Conservation (phyloP, 2,888 invertebrate genomes). For the Ectropis crepuscularia region DNA sequence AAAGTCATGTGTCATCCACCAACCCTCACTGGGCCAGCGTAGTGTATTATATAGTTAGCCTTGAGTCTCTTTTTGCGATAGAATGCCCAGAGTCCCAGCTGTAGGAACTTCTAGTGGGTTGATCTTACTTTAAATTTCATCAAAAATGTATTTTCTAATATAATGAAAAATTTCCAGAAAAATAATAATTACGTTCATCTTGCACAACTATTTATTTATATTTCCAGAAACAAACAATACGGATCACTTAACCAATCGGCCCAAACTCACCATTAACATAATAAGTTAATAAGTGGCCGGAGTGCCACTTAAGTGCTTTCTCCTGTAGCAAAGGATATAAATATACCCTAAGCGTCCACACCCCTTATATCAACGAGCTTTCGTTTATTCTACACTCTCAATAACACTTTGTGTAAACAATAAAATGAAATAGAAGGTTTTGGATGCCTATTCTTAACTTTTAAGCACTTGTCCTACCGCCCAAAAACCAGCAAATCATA, state of each 20-base stretch:
- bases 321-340: conserved; percentile 37
- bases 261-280: conserved; percentile 33
- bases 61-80: too few species aligned
- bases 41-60: too few species aligned
- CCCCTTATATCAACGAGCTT: conserved; percentile 3
- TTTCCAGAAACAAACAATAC: conserved; percentile 20
- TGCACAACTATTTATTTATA: too few species aligned
- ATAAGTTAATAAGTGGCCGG: conserved; percentile 31
- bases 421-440: conserved; percentile 7
- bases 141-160: too few species aligned
- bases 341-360: conserved; percentile 31
- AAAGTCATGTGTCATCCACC: too few species aligned
- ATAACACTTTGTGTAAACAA: conserved; percentile 10
- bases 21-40: too few species aligned
- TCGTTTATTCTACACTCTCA: conserved; percentile 26
- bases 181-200: background rate
- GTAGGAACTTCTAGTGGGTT: too few species aligned
- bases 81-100: too few species aligned
- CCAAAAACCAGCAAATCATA: too few species aligned
- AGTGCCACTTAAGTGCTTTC: conserved; percentile 43
- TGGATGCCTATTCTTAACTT: background rate
- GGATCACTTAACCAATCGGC: conserved; percentile 30
- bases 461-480: too few species aligned
- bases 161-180: too few species aligned
- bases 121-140: too few species aligned